Base-by-base conservation (phyloP, 2,888 invertebrate genomes). In the Tanytarsus gracilentus region DNA sequence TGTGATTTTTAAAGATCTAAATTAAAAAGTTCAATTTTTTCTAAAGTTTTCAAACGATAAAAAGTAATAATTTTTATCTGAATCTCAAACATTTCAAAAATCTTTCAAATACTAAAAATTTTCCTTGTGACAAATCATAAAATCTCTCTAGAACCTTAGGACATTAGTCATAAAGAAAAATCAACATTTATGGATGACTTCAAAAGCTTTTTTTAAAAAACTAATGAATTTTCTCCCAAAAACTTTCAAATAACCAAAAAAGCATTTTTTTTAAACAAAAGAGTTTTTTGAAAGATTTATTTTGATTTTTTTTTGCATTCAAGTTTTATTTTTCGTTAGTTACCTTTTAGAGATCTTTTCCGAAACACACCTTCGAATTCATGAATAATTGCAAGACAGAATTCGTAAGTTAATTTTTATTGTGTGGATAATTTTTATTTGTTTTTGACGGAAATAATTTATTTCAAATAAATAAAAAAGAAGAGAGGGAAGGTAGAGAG, bases 311-410 rank as follows among this genome's bases (percentile, higher is more conserved):
- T 18, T 16, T 23, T 44, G 44, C 9, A 44, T 44, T 44, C 64
- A 63, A n/a, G n/a, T n/a, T 64, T 63, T 64, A 66, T 66, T 64
- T 66, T 69, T 68, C 70, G 70, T 71, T 81, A 84, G 84, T 88
- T 88, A 88, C 88, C 89, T 89, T 88, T 88, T 86, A 88, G 88
- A 84, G 88, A 89, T 87, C 88, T 87, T 88, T 89, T 89, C 88
- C 89, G 88, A 88, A 88, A 89, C 85, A 89, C 88, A 85, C 89
- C 88, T 89, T 74, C 48, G 25, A 59, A 33, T 30, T 52, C 11
- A 11, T 30, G 6, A 30, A 8, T 8, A 30, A 30, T 30, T 30
- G 7, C 6, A n/a, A 30, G 9, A 8, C 6, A 30, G 30, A n/a
- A 8, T 49, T 40, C 1, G 4, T 6, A 26, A 26, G 25, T 26